Evolutionary conservation across 2,888 invertebrate genomes (phyloP).

Genomic region (Eumacrocentrus americanus): DNA sequence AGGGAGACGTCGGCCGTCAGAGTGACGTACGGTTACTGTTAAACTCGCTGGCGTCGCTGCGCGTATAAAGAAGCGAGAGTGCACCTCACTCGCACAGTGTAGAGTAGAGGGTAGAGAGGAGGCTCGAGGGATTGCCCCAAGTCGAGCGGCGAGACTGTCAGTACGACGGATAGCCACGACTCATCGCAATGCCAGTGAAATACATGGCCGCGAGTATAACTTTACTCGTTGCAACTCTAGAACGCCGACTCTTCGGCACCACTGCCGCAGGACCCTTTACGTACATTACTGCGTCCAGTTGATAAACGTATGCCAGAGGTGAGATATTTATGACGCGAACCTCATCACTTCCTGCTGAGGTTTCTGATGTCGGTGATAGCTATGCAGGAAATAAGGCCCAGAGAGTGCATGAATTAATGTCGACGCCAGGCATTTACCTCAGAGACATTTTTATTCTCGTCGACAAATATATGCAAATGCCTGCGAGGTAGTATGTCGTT

Average conservation of each 20-base stretch:
- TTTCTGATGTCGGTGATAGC: constrained; percentile 13
- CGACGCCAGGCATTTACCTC: constrained; percentile 6
- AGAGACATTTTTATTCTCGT: constrained; percentile 1
- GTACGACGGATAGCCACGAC: constrained; percentile 29
- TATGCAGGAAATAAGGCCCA: constrained; percentile 26
- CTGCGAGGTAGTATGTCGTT: not conserved
- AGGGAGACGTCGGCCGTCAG: constrained; percentile 44
- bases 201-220: constrained; percentile 15
- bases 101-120: constrained; percentile 12
- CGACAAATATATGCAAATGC: not conserved
- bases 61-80: constrained; percentile 42
- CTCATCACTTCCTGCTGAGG: constrained; percentile 21
- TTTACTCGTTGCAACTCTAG: constrained; percentile 18
- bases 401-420: constrained; percentile 16
- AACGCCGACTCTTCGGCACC: constrained; percentile 13
- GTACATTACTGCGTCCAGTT: not conserved
- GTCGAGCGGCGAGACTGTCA: constrained; percentile 18
- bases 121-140: constrained; percentile 22
- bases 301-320: constrained; percentile 15
- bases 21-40: constrained; percentile 59
- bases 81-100: constrained; percentile 32
- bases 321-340: constrained; percentile 29
- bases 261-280: too few species aligned
- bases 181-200: constrained; percentile 25
- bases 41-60: constrained; percentile 47